phyloP scores from a whole-genome alignment of 2,113 vertebrate genomes.

The Tachysurus fulvidraco region DNA sequence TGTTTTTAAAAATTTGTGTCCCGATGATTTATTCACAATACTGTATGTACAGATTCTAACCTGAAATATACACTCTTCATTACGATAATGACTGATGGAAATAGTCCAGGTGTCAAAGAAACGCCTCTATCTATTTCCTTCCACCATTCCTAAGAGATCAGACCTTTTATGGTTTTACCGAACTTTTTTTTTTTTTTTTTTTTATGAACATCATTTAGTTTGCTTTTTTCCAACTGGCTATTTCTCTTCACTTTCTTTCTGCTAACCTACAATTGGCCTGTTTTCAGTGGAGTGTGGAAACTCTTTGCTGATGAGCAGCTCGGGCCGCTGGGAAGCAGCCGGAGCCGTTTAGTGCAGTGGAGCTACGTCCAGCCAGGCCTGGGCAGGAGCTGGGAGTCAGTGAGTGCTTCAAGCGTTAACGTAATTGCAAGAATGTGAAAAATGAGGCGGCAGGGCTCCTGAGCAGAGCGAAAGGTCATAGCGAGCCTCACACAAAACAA shows the following conservation, averaged over 20 bases:
- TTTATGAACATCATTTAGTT: constrained; percentile 37
- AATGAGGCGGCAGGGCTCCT: constrained; percentile 93
- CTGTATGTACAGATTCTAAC: too few relatives aligned
- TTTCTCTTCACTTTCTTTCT: constrained; percentile 46
- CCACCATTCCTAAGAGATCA: not conserved
- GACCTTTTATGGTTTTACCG: constrained; percentile 1
- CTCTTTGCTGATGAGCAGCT: constrained; percentile 41
- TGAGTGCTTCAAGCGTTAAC: constrained; percentile 98
- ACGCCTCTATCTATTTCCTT: constrained; percentile 35
- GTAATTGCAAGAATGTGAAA: constrained; percentile 99
- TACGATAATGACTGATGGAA: constrained; percentile 36
- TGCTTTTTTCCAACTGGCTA: constrained; percentile 1
- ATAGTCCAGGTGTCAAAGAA: constrained; percentile 54
- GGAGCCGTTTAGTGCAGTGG: constrained; percentile 32
- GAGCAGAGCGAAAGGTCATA: constrained; percentile 93
- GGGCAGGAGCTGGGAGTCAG: constrained; percentile 90
- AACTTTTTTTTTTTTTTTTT: constrained; percentile 1
- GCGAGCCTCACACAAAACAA: constrained; percentile 91
- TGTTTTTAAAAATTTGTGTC: not conserved
- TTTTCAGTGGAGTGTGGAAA: constrained; percentile 37
- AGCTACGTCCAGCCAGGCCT: constrained; percentile 63
- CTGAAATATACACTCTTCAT: not conserved
- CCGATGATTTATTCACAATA: too few relatives aligned
- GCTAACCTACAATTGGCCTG: constrained; percentile 39
- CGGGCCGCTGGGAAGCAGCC: constrained; percentile 49